Conservation (phyloP, 30 jellyfish, hydroid and myxozoan species). For the Cassiopea xamachana region DNA sequence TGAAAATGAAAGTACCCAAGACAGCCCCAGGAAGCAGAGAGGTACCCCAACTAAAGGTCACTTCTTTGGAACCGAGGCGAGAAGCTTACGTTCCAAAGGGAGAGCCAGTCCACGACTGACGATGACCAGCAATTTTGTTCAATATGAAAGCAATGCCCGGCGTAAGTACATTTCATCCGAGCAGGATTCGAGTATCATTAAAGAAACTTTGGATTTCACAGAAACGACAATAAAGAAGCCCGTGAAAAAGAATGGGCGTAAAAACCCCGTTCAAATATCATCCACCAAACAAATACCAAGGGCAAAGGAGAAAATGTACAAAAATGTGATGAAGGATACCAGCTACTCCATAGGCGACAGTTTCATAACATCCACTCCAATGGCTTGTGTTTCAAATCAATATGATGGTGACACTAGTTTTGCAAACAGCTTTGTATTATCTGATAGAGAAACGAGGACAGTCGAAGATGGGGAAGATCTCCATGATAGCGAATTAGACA, state of each 20-base stretch:
- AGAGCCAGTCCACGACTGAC: not conserved
- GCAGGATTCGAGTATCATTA: not conserved
- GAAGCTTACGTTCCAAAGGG: not conserved
- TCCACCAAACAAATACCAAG: too few species aligned
- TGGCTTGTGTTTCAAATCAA: not conserved
- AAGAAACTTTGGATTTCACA: not conserved
- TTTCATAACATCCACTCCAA: conserved; percentile 6
- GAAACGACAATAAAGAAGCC: not conserved
- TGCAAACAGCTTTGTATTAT: not conserved
- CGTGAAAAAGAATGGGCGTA: not conserved
- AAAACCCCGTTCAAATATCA: not conserved
- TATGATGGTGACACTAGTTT: not conserved
- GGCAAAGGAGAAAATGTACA: too few species aligned
- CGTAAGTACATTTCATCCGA: not conserved
- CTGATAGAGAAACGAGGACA: not conserved
- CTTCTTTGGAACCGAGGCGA: conserved; percentile 8
- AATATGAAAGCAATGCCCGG: not conserved
- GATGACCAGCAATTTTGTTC: not conserved
- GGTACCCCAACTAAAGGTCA: not conserved
- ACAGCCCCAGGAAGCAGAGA: not conserved
- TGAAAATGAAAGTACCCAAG: not conserved
- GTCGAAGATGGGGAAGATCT: not conserved
- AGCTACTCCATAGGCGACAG: not conserved
- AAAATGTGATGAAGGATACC: not conserved
- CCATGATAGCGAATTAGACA: not conserved